These are phyloP conservation scores for Aplysina aerophoba DNA, from an alignment of 37 sponge, comb jelly and placozoan genomes.

Conservation along the genomic window DNA sequence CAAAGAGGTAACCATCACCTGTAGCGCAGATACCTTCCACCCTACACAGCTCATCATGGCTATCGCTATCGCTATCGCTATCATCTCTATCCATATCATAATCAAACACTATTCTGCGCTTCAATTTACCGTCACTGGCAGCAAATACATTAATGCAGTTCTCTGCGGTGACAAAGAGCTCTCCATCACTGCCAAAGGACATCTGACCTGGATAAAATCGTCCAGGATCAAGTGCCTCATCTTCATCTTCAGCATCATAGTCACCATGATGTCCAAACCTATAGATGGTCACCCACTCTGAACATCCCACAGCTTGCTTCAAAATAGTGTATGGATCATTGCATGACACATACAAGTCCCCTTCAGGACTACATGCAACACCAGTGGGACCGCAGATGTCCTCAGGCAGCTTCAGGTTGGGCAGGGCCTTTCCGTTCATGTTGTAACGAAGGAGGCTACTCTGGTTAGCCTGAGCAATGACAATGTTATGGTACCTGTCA, in stretches of 20 bases:
- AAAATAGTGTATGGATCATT: neutral
- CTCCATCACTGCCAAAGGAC: too few species aligned
- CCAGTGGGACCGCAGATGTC: neutral
- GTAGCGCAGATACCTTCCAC: too few species aligned
- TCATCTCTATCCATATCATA: too few species aligned
- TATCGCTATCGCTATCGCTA: too few species aligned
- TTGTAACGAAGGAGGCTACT: neutral
- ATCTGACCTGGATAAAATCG: too few species aligned
- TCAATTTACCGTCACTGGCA: too few species aligned
- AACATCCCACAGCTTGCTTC: neutral
- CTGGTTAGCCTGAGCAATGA: neutral
- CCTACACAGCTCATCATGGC: too few species aligned
- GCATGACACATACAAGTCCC: conserved; percentile 5
- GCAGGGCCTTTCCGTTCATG: conserved; percentile 14
- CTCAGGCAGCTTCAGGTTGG: neutral
- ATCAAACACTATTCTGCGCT: too few species aligned
- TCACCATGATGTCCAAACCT: neutral
- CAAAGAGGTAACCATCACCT: too few species aligned
- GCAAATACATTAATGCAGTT: too few species aligned
- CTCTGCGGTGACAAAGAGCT: too few species aligned
- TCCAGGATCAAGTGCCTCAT: neutral
- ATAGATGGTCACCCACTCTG: conserved; percentile 26
- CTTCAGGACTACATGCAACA: neutral
- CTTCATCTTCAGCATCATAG: conserved; percentile 3
- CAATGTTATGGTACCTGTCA: neutral